Evolutionary conservation across 2,888 invertebrate species (phyloP), one percentile per base, ranked within the genome.

Genomic region (Tortricodes alternella): DNA sequence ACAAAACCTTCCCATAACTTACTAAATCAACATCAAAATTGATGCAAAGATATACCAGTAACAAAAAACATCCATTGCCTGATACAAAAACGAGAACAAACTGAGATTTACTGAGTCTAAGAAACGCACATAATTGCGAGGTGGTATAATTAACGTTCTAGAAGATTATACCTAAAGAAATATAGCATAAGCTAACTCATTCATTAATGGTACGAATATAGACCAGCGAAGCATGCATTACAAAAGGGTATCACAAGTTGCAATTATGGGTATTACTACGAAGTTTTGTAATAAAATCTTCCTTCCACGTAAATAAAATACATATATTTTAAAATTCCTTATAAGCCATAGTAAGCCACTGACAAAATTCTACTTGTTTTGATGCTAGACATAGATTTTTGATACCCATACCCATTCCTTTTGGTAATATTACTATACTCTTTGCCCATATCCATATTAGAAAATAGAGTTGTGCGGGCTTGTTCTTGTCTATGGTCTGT

Each of bases 81-180:
- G 62, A 61, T 63, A 71, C 66, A 66, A 71, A 73, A 78, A 79
- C 70, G 62, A 74, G 77, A 77, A 75, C 71, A 73, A 71, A 70
- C 67, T 62, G 63, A 68, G 68, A 66, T 68, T 74, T 68, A 62
- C 52, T 67, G 68, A 53, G 67, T 66, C 68, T 67, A 74, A 73
- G 69, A 81, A 78, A 71, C 66, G 62, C 70, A 62, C 64, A 76
- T 83, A 81, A 81, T 80, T 76, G 74, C 68, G 60, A 68, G 67
- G 62, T 65, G 59, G 59, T 57, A 62, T 79, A 80, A 78, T 81
- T 67, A 70, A 65, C 59, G 69, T 74, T 69, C 71, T 63, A 53
- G 60, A 59, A 71, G 66, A 71, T 75, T 75, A 75, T n/a, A n/a
- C n/a, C n/a, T 74, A 73, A 76, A 70, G 66, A 62, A 63, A 60